Percentiles rank a stretch among this genome's conserved stretches.
phyloP scores from a whole-genome alignment of 2,888 invertebrate species.

The Rhagonycha lutea region DNA sequence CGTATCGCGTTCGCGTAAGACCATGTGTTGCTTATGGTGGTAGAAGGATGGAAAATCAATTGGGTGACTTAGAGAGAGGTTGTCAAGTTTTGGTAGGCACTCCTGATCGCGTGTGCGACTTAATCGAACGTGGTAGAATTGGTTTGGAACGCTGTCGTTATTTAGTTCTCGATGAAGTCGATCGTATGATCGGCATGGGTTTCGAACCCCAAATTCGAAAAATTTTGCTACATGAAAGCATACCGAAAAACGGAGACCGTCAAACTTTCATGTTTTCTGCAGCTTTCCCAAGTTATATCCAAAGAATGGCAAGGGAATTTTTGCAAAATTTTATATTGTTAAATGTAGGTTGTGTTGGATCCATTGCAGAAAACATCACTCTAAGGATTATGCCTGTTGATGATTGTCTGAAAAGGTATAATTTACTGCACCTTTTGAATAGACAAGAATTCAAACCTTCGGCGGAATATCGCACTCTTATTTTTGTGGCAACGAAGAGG shows the following conservation, averaged over 20 bases:
- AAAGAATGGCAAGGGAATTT: slow-evolving; percentile 78
- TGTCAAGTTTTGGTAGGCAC: no score
- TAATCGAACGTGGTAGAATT: no score
- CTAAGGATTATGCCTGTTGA: slow-evolving; percentile 75
- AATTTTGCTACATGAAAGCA: no score
- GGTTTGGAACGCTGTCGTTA: no score
- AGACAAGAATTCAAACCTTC: slow-evolving; percentile 60
- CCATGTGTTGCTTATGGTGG: slow-evolving; percentile 83
- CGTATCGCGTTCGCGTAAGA: slow-evolving; percentile 94
- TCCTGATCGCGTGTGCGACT: no score
- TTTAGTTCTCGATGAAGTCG: no score
- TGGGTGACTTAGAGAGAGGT: no score
- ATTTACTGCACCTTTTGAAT: slow-evolving; percentile 71
- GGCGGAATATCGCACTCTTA: no score
- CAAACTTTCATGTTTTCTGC: slow-evolving; percentile 78
- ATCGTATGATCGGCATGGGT: no score
- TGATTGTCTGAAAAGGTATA: slow-evolving; percentile 74
- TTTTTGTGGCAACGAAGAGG: slow-evolving; percentile 90
- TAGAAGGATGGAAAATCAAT: no score
- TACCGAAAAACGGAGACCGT: no score
- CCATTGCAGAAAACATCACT: slow-evolving; percentile 88
- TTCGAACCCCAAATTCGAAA: no score
- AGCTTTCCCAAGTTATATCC: slow-evolving; percentile 74
- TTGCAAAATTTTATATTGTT: slow-evolving; percentile 81
- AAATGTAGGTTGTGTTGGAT: slow-evolving; percentile 88